Conservation (phyloP, 2,113 vertebrate genomes). For the Crotalus viridis region DNA sequence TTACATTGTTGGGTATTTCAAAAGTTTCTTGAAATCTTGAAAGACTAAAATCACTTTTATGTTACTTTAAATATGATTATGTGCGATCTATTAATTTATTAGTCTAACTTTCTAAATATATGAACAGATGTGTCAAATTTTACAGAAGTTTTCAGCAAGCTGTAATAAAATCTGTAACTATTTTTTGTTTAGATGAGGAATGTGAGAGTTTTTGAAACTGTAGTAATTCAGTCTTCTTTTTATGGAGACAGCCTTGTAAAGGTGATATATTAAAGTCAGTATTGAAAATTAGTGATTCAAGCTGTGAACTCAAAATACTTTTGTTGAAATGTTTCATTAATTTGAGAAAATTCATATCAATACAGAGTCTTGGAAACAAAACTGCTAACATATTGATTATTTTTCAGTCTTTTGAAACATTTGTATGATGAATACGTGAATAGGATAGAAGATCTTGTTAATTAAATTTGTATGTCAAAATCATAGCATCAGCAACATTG, state of each 20-base stretch:
- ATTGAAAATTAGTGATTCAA: constrained; percentile 4
- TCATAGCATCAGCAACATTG: not conserved
- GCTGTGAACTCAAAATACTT: not conserved
- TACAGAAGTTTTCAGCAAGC: not conserved
- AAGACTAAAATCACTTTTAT: not conserved
- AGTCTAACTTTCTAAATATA: not conserved
- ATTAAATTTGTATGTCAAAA: not conserved
- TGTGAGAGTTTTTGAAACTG: not conserved
- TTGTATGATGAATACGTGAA: not conserved
- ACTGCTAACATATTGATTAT: not conserved
- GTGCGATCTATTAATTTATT: not conserved
- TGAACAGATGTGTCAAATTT: not conserved
- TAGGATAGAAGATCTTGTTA: not conserved
- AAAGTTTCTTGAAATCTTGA: not conserved
- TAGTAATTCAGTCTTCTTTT: not conserved
- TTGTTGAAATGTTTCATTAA: constrained; percentile 14
- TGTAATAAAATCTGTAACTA: not conserved
- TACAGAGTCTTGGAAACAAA: not conserved
- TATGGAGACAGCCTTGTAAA: not conserved
- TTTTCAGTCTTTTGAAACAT: not conserved
- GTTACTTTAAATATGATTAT: not conserved
- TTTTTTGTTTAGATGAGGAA: not conserved
- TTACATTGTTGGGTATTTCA: not conserved
- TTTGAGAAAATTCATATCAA: not conserved
- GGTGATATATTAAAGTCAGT: constrained; percentile 8